Conservation (phyloP, 92 coral and sea anemone species). For the Muricea muricata region DNA sequence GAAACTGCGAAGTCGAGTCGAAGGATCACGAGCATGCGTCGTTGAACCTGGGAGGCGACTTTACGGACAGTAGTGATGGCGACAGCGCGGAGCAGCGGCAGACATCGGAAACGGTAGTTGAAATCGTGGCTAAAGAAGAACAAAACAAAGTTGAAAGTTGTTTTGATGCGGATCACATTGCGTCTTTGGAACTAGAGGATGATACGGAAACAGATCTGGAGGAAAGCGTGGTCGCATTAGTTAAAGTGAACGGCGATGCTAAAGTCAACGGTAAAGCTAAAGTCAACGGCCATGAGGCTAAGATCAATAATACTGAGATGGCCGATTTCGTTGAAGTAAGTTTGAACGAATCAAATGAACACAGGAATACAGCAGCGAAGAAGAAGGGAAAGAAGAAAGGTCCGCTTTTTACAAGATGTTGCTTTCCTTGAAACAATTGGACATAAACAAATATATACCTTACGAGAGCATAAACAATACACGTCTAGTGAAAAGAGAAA, state of each 20-base stretch:
- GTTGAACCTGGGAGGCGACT: slow-evolving; percentile 8
- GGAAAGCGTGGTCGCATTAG: neutral
- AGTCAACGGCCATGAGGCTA: neutral
- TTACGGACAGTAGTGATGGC: neutral
- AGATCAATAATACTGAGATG: neutral
- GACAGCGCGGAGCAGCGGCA: neutral
- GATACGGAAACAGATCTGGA: neutral
- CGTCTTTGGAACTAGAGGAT: neutral
- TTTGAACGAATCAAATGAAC: neutral
- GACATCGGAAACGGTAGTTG: neutral
- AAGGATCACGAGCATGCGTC: slow-evolving; percentile 18
- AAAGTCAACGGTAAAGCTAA: neutral
- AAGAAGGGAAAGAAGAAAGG: slow-evolving; percentile 21
- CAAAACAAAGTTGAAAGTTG: neutral
- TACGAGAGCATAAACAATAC: too few species aligned
- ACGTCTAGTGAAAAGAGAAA: too few species aligned
- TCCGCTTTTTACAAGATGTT: neutral
- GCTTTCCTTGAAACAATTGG: slow-evolving; percentile 2
- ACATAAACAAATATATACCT: neutral
- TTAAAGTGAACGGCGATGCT: neutral
- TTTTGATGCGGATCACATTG: slow-evolving; percentile 13
- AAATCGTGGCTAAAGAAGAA: neutral
- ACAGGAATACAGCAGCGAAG: neutral
- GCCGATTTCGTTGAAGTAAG: neutral
- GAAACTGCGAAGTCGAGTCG: neutral